Conservation (phyloP, 1,140 invertebrate genomes). For the Globodera ellingtonae region DNA sequence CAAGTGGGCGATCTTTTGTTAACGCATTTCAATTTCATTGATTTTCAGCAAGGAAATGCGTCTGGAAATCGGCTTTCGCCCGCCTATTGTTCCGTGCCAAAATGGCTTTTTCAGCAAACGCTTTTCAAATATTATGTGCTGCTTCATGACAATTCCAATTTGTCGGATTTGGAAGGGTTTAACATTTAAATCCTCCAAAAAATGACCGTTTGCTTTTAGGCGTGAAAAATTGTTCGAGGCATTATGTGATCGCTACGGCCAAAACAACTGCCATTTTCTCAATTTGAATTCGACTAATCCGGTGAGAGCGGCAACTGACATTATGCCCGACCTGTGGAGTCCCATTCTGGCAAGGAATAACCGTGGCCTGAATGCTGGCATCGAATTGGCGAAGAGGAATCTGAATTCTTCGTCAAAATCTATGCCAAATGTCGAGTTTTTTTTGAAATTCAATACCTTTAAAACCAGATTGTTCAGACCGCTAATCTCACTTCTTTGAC, state of each 20-base stretch:
- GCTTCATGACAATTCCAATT: conserved; percentile 77
- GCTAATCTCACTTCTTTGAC: background rate
- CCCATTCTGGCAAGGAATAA: conserved; percentile 33
- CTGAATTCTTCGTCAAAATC: background rate
- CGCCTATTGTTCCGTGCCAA: conserved; percentile 65
- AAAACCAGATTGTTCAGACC: background rate
- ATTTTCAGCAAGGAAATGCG: conserved; percentile 44
- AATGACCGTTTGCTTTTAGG: conserved; percentile 26
- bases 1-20: conserved; percentile 36
- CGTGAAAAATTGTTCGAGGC: conserved; percentile 33
- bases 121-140: conserved; percentile 83
- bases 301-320: conserved; percentile 9
- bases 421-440: background rate
- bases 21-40: background rate
- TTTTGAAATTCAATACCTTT: background rate
- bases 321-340: conserved; percentile 52
- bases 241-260: conserved; percentile 40
- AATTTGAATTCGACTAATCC: conserved; percentile 47
- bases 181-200: background rate
- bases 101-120: conserved; percentile 85
- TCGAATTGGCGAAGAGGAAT: conserved; percentile 44
- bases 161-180: conserved; percentile 72
- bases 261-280: conserved; percentile 48
- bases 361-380: conserved; percentile 39
- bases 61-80: conserved; percentile 30